Evolutionary conservation across 1,140 invertebrate genomes (phyloP).

Genomic region (Cyclargus thomasi): DNA sequence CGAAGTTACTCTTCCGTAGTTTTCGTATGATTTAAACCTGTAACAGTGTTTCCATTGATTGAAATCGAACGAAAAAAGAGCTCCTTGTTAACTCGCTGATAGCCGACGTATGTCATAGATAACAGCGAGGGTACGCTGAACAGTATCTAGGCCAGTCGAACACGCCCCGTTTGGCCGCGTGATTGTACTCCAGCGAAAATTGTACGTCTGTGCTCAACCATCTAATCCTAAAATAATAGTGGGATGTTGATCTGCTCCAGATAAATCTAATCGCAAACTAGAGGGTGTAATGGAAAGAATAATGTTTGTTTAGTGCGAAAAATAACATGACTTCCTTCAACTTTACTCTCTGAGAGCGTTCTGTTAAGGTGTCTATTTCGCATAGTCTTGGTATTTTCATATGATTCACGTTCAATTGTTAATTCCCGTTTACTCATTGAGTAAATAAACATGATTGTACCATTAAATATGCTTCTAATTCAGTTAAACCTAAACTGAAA

Average conservation of each 20-base stretch:
- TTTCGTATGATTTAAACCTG: no score
- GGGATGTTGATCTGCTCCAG: background rate
- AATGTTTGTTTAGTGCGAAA: background rate
- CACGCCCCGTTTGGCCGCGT: background rate
- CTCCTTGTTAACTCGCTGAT: background rate
- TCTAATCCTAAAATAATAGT: conserved; percentile 3
- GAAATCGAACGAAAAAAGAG: background rate
- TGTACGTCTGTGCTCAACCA: background rate
- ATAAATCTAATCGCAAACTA: background rate
- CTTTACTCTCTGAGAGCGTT: background rate
- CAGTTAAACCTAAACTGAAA: background rate
- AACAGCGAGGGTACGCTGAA: background rate
- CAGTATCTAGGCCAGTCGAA: conserved; percentile 7
- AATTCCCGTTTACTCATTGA: background rate
- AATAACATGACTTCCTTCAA: background rate
- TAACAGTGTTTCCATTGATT: background rate
- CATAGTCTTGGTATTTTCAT: background rate
- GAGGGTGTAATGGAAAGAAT: background rate
- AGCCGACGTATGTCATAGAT: background rate
- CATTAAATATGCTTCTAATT: background rate
- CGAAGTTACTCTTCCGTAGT: no score
- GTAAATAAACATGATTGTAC: background rate
- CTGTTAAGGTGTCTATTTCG: background rate
- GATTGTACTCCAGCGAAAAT: background rate
- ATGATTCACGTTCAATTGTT: conserved; percentile 9